Conservation (phyloP, 1,140 invertebrate species). For the Diploscapter pachys region DNA sequence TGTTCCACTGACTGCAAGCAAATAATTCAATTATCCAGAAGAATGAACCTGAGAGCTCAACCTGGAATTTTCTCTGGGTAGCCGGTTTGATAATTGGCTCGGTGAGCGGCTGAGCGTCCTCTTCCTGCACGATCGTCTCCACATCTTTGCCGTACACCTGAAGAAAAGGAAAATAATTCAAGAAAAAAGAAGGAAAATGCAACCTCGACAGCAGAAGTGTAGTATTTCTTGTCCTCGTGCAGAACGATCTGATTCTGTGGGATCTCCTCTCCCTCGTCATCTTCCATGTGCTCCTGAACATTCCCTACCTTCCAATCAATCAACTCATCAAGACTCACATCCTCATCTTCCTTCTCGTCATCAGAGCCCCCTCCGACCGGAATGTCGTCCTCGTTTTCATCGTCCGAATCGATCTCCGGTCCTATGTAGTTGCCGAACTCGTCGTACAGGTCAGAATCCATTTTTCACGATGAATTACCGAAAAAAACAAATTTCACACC, state of each 20-base stretch:
- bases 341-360: constrained; percentile 65
- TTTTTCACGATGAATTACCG: constrained; percentile 11
- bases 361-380: constrained; percentile 63
- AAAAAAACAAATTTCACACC: neutral
- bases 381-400: constrained; percentile 73
- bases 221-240: constrained; percentile 99
- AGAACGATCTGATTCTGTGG: constrained; percentile 86
- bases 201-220: constrained; percentile 88
- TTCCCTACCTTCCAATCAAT: no score
- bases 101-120: constrained; percentile 92
- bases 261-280: constrained; percentile 38
- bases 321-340: constrained; percentile 45
- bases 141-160: constrained; percentile 85
- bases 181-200: neutral
- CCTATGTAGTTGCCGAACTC: constrained; percentile 99
- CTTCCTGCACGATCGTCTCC: constrained; percentile 97
- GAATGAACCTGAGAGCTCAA: constrained; percentile 28
- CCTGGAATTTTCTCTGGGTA: constrained; percentile 88
- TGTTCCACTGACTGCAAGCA: constrained; percentile 74
- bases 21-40: neutral
- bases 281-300: constrained; percentile 41
- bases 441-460: constrained; percentile 93
- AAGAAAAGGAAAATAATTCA: neutral
- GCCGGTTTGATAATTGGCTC: constrained; percentile 77
- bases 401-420: constrained; percentile 84